Base-by-base conservation (phyloP, 1,140 invertebrate species). In the Trachymyrmex septentrionalis region DNA sequence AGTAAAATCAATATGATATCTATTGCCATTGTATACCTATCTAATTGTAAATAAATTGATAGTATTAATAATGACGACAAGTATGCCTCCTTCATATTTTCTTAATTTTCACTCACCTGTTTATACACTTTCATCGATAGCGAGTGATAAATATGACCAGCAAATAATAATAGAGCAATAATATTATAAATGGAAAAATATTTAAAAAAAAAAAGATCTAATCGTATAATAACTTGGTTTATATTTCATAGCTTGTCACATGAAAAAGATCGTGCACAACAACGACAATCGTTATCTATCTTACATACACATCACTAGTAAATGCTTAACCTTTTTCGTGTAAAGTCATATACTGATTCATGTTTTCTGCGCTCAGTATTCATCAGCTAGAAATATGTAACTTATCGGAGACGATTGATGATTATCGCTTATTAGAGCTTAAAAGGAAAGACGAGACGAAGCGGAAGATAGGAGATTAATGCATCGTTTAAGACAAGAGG, bases 321-420 rank as follows among this genome's bases (percentile, higher is more conserved):
- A 21, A 27, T 9, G 19, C 21, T 48, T 30, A n/a, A 44, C 10
- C 6, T 78, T 50, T 78, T 6, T 66, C 19, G 0, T 30, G 21
- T 50, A 30, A 14, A 44, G 21, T 30, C 27, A 21, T n/a, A 14
- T n/a, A 3, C 9, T 21, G 21, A 48, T 30, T 44, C 5, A 44
- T 24, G 10, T 44, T 76, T 78, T 64, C 66, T 34, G 12, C 57
- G 19, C 3, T n/a, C n/a, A 30, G 3, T 30, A 30, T 66, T 5
- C 44, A 61, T 66, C 53, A 48, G 21, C 50, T 78, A 21, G 24
- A 78, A 63, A 66, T 50, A 66, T 30, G 38, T 30, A 77, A 30
- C 24, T 66, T 78, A 61, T 78, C 38, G 38, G 27, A 21, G 19
- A 78, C 24, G 61, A 78, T 78, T 66, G 34, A 77, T 77, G 34